Evolutionary conservation across 23 tunicate genomes (phyloP).

Genomic region (Clavelina lepadiformis): DNA sequence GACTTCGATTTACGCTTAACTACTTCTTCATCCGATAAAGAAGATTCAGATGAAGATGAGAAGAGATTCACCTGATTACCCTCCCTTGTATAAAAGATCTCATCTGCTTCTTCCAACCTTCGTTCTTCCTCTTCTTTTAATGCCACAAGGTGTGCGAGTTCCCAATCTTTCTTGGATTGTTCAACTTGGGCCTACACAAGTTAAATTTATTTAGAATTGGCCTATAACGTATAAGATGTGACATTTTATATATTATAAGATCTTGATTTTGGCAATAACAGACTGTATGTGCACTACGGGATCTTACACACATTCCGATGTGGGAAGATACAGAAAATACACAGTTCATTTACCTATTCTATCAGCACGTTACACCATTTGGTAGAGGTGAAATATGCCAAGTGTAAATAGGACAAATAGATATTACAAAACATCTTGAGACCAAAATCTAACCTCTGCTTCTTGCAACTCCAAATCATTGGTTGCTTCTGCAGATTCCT

Average conservation of each 20-base stretch:
- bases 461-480: constrained; percentile 54
- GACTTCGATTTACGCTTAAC: constrained; percentile 9
- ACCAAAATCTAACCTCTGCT: constrained; percentile 72
- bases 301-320: too few relatives aligned
- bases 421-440: too few relatives aligned
- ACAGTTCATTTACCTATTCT: too few relatives aligned
- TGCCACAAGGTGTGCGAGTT: constrained; percentile 72
- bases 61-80: constrained; percentile 84
- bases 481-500: constrained; percentile 47
- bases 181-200: constrained; percentile 48
- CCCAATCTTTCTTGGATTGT: constrained; percentile 86
- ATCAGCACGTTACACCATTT: too few relatives aligned
- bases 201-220: too few relatives aligned
- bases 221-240: too few relatives aligned
- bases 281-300: too few relatives aligned
- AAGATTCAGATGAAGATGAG: constrained; percentile 52
- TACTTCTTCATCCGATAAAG: constrained; percentile 5
- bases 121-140: constrained; percentile 88
- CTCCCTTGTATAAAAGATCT: constrained; percentile 83
- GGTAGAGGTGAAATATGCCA: too few relatives aligned
- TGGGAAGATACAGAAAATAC: too few relatives aligned
- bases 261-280: too few relatives aligned
- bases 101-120: constrained; percentile 84
- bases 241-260: too few relatives aligned
- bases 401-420: too few relatives aligned